phyloP scores from a whole-genome alignment of 2,888 invertebrate species.

The Caenorhabditis plicata region DNA sequence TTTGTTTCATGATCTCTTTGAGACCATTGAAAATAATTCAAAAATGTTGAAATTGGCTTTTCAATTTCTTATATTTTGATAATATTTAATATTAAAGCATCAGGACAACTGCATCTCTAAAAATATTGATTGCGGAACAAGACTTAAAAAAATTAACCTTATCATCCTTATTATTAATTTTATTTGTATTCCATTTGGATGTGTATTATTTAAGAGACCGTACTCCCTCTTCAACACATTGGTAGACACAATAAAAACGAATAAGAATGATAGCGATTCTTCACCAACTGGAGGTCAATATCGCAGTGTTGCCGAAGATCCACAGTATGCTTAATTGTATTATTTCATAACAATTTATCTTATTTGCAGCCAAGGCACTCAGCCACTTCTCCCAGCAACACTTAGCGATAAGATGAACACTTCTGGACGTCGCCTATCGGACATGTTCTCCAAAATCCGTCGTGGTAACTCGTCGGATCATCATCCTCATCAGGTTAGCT shows the following conservation, averaged over 20 bases:
- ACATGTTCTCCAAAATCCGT: constrained; percentile 59
- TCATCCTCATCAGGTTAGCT: constrained; percentile 35
- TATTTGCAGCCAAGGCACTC: not conserved
- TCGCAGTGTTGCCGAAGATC: constrained; percentile 26
- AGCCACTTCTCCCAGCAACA: not conserved
- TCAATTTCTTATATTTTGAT: no score
- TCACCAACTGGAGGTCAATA: constrained; percentile 39
- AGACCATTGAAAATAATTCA: no score
- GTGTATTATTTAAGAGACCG: constrained; percentile 40
- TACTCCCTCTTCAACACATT: constrained; percentile 60
- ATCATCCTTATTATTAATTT: no score
- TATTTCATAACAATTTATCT: not conserved
- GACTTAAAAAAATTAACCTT: no score
- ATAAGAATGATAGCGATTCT: constrained; percentile 55
- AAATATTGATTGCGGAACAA: no score
- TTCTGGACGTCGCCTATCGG: constrained; percentile 54
- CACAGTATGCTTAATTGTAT: constrained; percentile 12
- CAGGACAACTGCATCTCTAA: no score
- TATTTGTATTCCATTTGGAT: no score
- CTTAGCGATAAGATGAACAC: constrained; percentile 33
- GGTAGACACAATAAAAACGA: constrained; percentile 65
- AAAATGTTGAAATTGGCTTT: no score
- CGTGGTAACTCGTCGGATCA: constrained; percentile 33
- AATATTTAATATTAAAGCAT: no score
- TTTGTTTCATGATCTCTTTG: no score